Evolutionary conservation across 2,797 vertebrate genomes (phyloP), one percentile per base, ranked within the genome.

Genomic region (Muscicapa striata): DNA sequence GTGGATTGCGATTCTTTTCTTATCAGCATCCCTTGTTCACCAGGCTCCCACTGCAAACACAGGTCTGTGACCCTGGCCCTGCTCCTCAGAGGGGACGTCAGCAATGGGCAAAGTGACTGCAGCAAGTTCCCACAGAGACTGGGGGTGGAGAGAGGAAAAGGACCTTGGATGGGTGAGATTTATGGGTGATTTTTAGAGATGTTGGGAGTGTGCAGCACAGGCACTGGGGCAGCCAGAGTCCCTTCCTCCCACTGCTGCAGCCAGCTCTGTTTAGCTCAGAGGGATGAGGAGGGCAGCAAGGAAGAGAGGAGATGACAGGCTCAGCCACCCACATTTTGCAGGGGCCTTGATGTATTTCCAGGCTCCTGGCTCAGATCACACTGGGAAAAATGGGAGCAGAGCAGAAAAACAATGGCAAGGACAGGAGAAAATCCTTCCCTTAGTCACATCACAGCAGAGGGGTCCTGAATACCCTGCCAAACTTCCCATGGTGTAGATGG

Each of bases 381-480:
- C 9, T 6, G 23, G n/a, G 40, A 5, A 64, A 68, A 86, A 68
- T 0, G 0, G 5, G 27, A 88, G 45, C 2, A 3, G 55, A 75
- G 49, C 7, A 74, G 34, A 75, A 51, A 24, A 89, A 11, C 16
- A 20, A 55, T 0, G 3, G 19, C 68, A 85, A 77, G n/a, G 49
- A 51, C 9, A 51, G 58, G 40, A 78, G 20, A 10, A 45, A 88
- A 84, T 7, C 40, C 40, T 74, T 69, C 29, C 32, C 45, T 54
- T 22, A 49, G 34, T 9, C 9, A 5, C 48, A 14, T 15, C 0
- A 0, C 0, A 3, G 13, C 12, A 30, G 24, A 81, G 40, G 29
- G 4, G 12, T 36, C 21, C 34, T 24, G 17, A 59, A 51, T 16
- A 34, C 15, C 23, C 18, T 61, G 36, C 29, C 32, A n/a, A 17